Evolutionary conservation across 2,113 vertebrate species (phyloP).

Genomic region (Corythornis vintsioides): DNA sequence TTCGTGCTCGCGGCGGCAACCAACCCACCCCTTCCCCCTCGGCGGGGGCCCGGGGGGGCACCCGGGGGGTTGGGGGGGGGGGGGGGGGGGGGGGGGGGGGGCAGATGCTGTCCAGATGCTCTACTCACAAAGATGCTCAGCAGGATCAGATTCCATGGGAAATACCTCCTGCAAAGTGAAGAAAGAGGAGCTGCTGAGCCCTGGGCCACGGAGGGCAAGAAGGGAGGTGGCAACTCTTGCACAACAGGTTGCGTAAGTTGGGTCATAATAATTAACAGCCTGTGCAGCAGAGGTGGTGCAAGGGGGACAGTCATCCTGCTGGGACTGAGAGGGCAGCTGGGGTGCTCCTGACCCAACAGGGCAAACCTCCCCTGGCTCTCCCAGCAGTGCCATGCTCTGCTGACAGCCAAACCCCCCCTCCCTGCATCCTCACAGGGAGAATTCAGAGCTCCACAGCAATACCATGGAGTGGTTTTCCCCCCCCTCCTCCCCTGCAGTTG

Average conservation of each 20-base stretch:
- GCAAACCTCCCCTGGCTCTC: rapidly evolving
- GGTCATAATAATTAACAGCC: not conserved
- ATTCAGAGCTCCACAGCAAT: rapidly evolving
- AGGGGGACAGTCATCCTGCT: not conserved
- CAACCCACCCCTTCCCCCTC: too few species aligned
- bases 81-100: not conserved
- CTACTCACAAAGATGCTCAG: conserved; percentile 90
- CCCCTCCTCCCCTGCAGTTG: not conserved
- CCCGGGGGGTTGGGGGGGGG: too few species aligned
- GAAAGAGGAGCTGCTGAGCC: not conserved
- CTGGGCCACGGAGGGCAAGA: not conserved
- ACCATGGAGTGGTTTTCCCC: too few species aligned
- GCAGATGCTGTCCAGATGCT: not conserved
- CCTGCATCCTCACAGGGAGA: not conserved
- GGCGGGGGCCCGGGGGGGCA: too few species aligned
- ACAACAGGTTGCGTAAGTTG: not conserved
- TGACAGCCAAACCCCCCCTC: rapidly evolving
- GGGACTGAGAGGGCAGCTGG: not conserved
- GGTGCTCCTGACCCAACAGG: not conserved
- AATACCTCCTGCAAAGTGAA: conserved; percentile 85
- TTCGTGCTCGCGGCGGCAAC: too few species aligned
- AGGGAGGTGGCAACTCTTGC: not conserved
- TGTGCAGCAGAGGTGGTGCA: not conserved
- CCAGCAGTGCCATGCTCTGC: not conserved
- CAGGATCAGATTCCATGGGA: conserved; percentile 94